Conservation (phyloP, 53 echinoderm and acorn worm species). For the Arbacia lixula region DNA sequence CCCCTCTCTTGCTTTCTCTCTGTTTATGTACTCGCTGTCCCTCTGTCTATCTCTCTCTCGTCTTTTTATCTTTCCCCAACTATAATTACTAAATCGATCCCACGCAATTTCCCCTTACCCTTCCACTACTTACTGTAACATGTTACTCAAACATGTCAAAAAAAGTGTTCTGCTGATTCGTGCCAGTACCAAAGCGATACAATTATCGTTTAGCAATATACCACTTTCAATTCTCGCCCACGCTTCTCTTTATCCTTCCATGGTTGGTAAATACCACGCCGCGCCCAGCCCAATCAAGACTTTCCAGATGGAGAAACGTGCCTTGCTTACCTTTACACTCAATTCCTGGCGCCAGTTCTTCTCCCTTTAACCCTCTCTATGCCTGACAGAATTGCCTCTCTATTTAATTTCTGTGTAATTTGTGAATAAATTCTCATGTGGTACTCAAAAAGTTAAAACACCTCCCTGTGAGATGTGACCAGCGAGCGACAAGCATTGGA, state of each 20-base stretch:
- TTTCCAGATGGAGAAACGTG: no score
- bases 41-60: neutral
- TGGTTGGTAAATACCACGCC: constrained; percentile 16
- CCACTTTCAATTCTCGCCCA: neutral
- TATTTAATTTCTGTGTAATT: no score
- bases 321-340: no score
- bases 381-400: no score
- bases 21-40: neutral
- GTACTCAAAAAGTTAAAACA: no score
- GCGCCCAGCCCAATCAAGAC: constrained; percentile 9
- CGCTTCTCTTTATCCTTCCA: constrained; percentile 6
- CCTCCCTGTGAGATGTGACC: no score
- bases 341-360: no score
- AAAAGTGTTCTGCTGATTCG: no score
- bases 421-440: no score
- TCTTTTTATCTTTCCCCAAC: neutral
- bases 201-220: constrained; percentile 24
- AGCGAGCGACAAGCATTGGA: no score
- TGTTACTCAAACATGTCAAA: constrained; percentile 3
- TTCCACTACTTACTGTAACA: constrained; percentile 10
- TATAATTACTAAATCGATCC: neutral
- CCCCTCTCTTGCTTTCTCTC: neutral
- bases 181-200: constrained; percentile 17
- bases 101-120: neutral
- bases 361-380: no score